Evolutionary conservation across 2,113 vertebrate species (phyloP).

Genomic region (Haemorhous mexicanus): DNA sequence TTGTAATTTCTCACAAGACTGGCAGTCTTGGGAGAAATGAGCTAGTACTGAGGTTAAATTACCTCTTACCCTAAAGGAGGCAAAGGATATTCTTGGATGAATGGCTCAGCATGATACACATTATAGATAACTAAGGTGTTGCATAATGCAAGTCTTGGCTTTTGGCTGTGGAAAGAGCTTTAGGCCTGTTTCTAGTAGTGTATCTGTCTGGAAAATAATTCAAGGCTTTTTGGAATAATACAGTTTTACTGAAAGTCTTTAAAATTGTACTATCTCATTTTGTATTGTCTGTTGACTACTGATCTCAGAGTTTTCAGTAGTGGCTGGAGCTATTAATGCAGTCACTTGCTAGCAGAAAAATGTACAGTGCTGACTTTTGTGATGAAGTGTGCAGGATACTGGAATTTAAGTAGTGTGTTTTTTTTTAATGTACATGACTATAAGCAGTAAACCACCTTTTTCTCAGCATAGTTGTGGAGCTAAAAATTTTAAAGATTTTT

Average conservation of each 20-base stretch:
- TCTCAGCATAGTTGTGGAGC: background rate
- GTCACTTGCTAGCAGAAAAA: background rate
- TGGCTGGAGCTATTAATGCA: background rate
- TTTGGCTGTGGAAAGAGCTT: background rate
- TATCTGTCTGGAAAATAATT: background rate
- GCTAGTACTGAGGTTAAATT: slow-evolving; percentile 29
- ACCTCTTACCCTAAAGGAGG: slow-evolving; percentile 25
- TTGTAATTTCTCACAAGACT: slow-evolving; percentile 34
- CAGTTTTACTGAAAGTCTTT: background rate
- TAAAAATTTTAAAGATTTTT: background rate
- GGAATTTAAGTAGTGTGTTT: background rate
- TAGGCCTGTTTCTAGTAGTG: background rate
- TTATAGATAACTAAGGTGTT: slow-evolving; percentile 18
- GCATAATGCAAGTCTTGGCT: slow-evolving; percentile 3
- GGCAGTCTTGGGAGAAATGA: slow-evolving; percentile 25
- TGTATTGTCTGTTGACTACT: background rate
- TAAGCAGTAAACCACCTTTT: background rate
- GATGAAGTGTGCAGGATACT: background rate
- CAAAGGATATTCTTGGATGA: slow-evolving; percentile 15
- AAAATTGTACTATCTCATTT: background rate
- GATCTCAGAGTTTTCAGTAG: background rate
- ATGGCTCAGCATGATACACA: background rate
- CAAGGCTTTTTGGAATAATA: background rate
- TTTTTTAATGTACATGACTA: background rate
- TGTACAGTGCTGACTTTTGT: background rate